Percentiles rank a stretch among this genome's conserved stretches.
These are phyloP conservation scores for Gorsachius magnificus DNA, from an alignment of 2,797 vertebrate species.

Conservation along the genomic window DNA sequence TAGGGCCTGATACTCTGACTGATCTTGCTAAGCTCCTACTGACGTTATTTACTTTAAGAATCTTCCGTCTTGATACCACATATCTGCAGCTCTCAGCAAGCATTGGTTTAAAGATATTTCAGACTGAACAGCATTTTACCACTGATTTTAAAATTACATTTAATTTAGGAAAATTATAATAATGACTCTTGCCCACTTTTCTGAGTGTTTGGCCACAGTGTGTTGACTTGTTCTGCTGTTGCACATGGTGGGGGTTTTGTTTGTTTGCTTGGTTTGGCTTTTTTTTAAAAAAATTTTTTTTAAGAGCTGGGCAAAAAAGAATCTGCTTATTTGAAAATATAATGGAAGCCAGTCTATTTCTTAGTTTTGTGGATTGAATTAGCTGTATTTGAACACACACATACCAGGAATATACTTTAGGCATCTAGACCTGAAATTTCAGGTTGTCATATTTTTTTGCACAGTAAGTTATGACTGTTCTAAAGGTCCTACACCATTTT, in stretches of 20 bases:
- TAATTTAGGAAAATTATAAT: not conserved
- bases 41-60: not conserved
- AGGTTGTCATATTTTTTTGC: not conserved
- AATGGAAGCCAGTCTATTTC: not conserved
- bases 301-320: not conserved
- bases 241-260: not conserved
- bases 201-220: not conserved
- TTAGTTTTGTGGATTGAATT: not conserved
- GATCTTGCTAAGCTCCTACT: not conserved
- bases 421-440: not conserved
- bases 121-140: not conserved
- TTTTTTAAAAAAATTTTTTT: not conserved
- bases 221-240: not conserved
- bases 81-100: not conserved
- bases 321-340: not conserved
- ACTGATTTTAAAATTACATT: not conserved
- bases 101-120: not conserved
- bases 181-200: not conserved
- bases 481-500: not conserved
- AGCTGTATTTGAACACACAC: not conserved
- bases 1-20: not conserved
- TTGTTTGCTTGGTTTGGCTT: not conserved
- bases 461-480: not conserved
- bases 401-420: not conserved
- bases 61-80: not conserved